phyloP scores from a whole-genome alignment of 2,888 invertebrate genomes.

The Aethes cnicana region DNA sequence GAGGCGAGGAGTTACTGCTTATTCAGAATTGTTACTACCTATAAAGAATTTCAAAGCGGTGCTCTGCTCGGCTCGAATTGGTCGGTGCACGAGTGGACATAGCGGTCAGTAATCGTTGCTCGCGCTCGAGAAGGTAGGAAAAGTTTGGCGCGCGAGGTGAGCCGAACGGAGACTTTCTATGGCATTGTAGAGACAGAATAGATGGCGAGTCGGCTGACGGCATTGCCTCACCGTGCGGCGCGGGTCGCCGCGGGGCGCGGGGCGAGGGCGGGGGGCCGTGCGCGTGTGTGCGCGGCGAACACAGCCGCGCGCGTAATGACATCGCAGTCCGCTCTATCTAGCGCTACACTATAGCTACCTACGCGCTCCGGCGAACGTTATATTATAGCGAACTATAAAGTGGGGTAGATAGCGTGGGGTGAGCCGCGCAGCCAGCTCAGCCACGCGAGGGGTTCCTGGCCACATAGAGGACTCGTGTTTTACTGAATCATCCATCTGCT shows the following conservation, averaged over 20 bases:
- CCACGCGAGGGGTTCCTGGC: slow-evolving; percentile 30
- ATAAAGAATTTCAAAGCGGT: slow-evolving; percentile 57
- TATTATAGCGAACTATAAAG: slow-evolving; percentile 64
- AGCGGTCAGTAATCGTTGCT: slow-evolving; percentile 58
- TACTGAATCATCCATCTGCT: background rate
- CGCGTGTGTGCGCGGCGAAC: slow-evolving; percentile 56
- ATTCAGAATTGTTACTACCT: slow-evolving; percentile 70
- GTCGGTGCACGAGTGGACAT: slow-evolving; percentile 38
- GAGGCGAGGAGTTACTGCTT: slow-evolving; percentile 63
- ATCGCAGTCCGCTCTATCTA: slow-evolving; percentile 71
- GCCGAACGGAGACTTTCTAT: slow-evolving; percentile 79
- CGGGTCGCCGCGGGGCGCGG: slow-evolving; percentile 47
- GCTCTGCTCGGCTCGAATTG: slow-evolving; percentile 35
- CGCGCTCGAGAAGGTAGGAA: slow-evolving; percentile 71
- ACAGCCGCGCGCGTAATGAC: slow-evolving; percentile 61
- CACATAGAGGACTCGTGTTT: slow-evolving; percentile 9
- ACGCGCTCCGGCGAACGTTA: slow-evolving; percentile 51
- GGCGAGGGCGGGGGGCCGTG: slow-evolving; percentile 40
- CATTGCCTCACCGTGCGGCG: slow-evolving; percentile 75
- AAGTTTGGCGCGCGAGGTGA: slow-evolving; percentile 75
- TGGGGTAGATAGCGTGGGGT: slow-evolving; percentile 69
- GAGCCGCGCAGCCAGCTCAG: slow-evolving; percentile 46
- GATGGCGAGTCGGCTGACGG: slow-evolving; percentile 66
- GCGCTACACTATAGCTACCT: slow-evolving; percentile 70
- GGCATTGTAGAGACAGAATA: slow-evolving; percentile 79